Base-by-base conservation (phyloP, 2,888 invertebrate species). In the Nasonovia ribisnigri region DNA sequence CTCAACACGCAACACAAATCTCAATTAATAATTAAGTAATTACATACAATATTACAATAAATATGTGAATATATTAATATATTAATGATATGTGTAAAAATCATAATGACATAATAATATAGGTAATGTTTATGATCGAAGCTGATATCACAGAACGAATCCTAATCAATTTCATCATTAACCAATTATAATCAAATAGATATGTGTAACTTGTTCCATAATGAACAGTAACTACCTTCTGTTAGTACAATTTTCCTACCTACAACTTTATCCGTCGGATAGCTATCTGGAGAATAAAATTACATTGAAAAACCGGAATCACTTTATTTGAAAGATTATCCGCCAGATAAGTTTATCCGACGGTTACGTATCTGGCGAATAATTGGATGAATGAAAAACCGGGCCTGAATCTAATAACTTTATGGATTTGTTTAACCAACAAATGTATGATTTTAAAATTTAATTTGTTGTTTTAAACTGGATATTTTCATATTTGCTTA, bases 151-250 rank as follows among this genome's bases (percentile, higher is more conserved):
- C 36, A 42, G 36, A 6, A 84, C 42, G 84, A 84, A 42, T 84
- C n/a, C n/a, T n/a, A n/a, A n/a, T n/a, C n/a, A n/a, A n/a, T n/a
- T n/a, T n/a, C n/a, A n/a, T n/a, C 84, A 84, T 84, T 84, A 42
- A 84, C 84, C 84, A 84, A 84, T 84, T 42, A 42, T 84, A 84
- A 84, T 84, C 84, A 84, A 42, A 42, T 42, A 48, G 48, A 5
- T 87, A 29, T 87, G 48, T 6, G 48, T 87, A n/a, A 48, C 48
- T 87, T 87, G 87, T 87, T 48, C 48, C 87, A 48, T 87, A 87
- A 48, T 48, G 87, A 48, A 87, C 87, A 87, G 48, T 87, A 48
- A 87, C 87, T 87, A 87, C 46, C 87, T 87, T 87, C 29, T 87
- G 5, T 87, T 48, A 86, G 86, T 86, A 46, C 29, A 86, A 43